Percentiles rank a stretch among this genome's conserved stretches.
phyloP scores from a whole-genome alignment of 2,797 vertebrate species.

The Hemibagrus guttatus region DNA sequence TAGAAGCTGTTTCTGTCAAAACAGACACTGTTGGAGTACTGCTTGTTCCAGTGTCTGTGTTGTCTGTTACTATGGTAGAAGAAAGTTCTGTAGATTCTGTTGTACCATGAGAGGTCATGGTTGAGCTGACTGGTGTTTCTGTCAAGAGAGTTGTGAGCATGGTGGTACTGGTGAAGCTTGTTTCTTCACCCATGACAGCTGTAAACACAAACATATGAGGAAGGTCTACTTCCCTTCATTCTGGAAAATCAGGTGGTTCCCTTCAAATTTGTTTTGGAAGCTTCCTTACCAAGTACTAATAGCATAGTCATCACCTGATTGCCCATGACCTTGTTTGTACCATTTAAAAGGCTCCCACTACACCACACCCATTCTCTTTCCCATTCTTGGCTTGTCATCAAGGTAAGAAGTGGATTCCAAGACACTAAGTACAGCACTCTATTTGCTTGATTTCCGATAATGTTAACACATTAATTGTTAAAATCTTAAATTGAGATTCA shows the following conservation, averaged over 20 bases:
- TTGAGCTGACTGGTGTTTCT: not conserved
- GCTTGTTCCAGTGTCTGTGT: not conserved
- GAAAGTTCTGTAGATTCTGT: not conserved
- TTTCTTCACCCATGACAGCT: not conserved
- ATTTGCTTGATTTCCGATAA: not conserved
- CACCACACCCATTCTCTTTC: not conserved
- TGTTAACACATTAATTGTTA: too few species aligned
- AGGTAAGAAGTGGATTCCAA: not conserved
- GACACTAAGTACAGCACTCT: not conserved
- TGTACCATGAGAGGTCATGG: not conserved
- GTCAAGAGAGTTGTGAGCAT: not conserved
- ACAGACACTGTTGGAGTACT: not conserved
- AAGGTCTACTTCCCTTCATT: not conserved
- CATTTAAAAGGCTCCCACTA: not conserved
- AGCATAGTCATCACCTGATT: not conserved
- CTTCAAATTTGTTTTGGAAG: not conserved
- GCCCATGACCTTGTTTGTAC: not conserved
- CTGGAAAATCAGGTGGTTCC: not conserved
- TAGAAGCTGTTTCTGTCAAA: slow-evolving; percentile 1
- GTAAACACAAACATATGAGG: slow-evolving; percentile 5
- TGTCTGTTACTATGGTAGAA: not conserved
- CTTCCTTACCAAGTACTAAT: not conserved
- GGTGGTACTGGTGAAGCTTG: not conserved
- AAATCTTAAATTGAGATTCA: too few species aligned
- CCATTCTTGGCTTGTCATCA: not conserved